Base-by-base conservation (phyloP, 2,797 vertebrate species). In the Phoebastria nigripes region DNA sequence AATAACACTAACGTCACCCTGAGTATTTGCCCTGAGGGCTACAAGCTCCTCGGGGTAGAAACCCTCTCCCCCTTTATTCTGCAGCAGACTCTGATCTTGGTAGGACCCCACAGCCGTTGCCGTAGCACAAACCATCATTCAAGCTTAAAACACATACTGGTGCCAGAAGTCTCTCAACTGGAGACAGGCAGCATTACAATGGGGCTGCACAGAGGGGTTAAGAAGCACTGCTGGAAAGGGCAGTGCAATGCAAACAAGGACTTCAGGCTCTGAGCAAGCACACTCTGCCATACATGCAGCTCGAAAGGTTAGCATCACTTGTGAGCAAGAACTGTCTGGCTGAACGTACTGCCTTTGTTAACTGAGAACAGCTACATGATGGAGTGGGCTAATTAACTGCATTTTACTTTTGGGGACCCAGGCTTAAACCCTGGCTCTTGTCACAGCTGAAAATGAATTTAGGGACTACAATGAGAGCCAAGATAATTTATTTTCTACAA, bases 331-430 rank as follows among this genome's bases (percentile, higher is more conserved):
- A 58, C 90, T 62, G 85, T 63, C 95, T 87, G 91, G 67, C 90
- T 87, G 81, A 92, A 89, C 5, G 1, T 8, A n/a, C 83, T 74
- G 94, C 90, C 63, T 95, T 94, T 92, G 93, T 94, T 95, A 91
- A 61, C 49, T 2, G 11, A 85, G 69, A 91, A 82, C 1, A 0
- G 56, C 87, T 61, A 67, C 71, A 72, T 77, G 90, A 96, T 85
- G 85, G 90, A 95, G 89, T 69, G 56, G 86, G 76, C 86, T 91
- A 95, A 96, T 95, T 90, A 95, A 82, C 92, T 91, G 62, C 55
- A 55, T 91, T 93, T 96, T 93, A 96, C 84, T 95, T 96, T 87
- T 22, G 82, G 79, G 91, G 89, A 78, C 71, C 42, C 49, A 79
- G 65, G 49, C 69, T 82, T 89, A 91, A 97, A 93, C 80, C 67